Evolutionary conservation across 1,140 invertebrate genomes (phyloP).

Genomic region (Whitmania pigra): DNA sequence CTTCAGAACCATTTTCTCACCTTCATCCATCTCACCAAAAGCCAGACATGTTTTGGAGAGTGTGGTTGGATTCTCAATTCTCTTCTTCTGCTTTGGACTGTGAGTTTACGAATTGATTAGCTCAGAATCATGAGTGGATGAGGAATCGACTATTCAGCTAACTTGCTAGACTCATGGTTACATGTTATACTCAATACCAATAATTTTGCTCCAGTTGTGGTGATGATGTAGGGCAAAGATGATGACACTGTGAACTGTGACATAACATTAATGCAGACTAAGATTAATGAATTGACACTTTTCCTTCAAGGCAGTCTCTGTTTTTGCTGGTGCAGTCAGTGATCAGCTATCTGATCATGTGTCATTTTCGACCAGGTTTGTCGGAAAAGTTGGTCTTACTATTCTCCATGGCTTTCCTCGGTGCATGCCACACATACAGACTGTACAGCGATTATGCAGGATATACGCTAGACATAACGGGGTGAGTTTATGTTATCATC

Average conservation of each 20-base stretch:
- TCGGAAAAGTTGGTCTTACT: slow-evolving; percentile 33
- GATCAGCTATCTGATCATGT: slow-evolving; percentile 34
- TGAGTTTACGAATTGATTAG: background rate
- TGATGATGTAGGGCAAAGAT: too few species aligned
- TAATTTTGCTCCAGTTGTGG: too few species aligned
- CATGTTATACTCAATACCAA: too few species aligned
- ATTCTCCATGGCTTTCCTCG: slow-evolving; percentile 62
- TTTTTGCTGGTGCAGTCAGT: slow-evolving; percentile 33
- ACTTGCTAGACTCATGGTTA: too few species aligned
- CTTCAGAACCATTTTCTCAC: background rate
- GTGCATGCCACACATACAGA: slow-evolving; percentile 68
- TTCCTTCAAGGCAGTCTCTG: background rate
- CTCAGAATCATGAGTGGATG: too few species aligned
- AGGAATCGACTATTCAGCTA: too few species aligned
- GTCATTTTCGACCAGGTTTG: slow-evolving; percentile 24
- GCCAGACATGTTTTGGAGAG: background rate
- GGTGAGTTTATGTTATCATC: slow-evolving; percentile 42
- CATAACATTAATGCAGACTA: too few species aligned
- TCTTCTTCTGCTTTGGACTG: slow-evolving; percentile 7
- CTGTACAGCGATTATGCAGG: slow-evolving; percentile 74
- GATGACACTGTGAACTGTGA: too few species aligned
- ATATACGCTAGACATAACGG: slow-evolving; percentile 80
- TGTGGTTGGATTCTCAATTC: background rate
- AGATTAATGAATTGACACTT: too few species aligned
- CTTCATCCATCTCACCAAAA: background rate